Percentiles rank a stretch among this genome's conserved stretches.
Evolutionary conservation across 2,888 invertebrate genomes (phyloP).

Genomic region (Ichneumoninae sp.): DNA sequence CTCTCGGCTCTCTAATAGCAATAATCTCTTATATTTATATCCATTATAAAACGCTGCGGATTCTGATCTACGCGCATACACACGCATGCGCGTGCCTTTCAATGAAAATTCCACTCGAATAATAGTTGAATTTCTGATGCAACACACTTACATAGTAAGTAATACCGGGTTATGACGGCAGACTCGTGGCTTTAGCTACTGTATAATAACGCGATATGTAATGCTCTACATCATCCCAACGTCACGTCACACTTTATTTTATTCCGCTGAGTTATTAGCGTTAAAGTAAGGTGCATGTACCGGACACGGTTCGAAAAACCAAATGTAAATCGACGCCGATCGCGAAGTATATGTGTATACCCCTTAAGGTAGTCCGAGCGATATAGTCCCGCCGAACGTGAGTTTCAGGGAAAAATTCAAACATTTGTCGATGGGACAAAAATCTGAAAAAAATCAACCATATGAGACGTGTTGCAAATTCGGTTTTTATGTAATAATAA

Average conservation of each 20-base stretch:
- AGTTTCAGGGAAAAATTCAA: too few species aligned
- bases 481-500: too few species aligned
- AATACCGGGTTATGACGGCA: slow-evolving; percentile 47
- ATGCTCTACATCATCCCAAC: slow-evolving; percentile 41
- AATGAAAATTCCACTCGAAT: slow-evolving; percentile 19
- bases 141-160: slow-evolving; percentile 4
- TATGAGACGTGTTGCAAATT: too few species aligned
- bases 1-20: background rate
- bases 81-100: background rate
- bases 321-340: slow-evolving; percentile 9
- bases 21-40: slow-evolving; percentile 9
- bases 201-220: slow-evolving; percentile 11
- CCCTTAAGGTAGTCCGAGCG: too few species aligned
- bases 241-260: slow-evolving; percentile 43
- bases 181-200: slow-evolving; percentile 19
- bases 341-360: background rate
- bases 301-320: slow-evolving; percentile 26
- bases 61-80: background rate
- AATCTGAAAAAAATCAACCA: too few species aligned
- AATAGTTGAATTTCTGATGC: slow-evolving; percentile 1
- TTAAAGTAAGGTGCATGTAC: background rate
- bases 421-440: too few species aligned
- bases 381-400: too few species aligned
- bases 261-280: background rate
- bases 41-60: slow-evolving; percentile 13